These are phyloP conservation scores for Mimumesa dahlbomi DNA, from an alignment of 2,888 invertebrate genomes.

Conservation along the genomic window DNA sequence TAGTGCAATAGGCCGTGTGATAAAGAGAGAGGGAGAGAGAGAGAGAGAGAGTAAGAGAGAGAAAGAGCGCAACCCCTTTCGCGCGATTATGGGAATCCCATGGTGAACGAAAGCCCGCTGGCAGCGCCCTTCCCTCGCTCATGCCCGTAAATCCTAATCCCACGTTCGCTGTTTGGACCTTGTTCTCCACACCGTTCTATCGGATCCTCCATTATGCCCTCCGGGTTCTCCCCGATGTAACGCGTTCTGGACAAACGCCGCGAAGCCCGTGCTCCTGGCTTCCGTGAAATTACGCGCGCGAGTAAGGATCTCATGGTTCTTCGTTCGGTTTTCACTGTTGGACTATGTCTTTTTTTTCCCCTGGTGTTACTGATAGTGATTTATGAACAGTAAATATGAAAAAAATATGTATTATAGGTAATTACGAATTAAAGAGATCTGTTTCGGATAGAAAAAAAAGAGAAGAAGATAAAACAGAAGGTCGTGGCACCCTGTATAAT, in stretches of 20 bases:
- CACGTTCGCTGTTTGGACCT: slow-evolving; percentile 11
- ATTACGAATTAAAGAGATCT: too few species aligned
- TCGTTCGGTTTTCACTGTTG: too few species aligned
- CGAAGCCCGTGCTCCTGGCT: slow-evolving; percentile 18
- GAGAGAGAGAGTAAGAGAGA: neutral
- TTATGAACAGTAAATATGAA: too few species aligned
- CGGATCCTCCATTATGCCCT: slow-evolving; percentile 28
- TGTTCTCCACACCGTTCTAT: slow-evolving; percentile 10
- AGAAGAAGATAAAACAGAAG: too few species aligned
- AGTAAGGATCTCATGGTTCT: too few species aligned
- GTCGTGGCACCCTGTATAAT: too few species aligned
- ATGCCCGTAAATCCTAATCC: slow-evolving; percentile 13
- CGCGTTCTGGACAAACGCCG: slow-evolving; percentile 13
- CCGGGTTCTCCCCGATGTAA: slow-evolving; percentile 6
- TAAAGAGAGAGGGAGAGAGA: neutral
- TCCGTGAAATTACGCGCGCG: slow-evolving; percentile 22
- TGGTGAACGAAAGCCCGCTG: neutral
- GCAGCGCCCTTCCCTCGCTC: slow-evolving; percentile 1
- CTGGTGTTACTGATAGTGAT: too few species aligned
- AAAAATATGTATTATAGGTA: too few species aligned
- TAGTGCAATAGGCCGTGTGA: neutral
- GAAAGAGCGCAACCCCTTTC: neutral
- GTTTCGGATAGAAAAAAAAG: too few species aligned
- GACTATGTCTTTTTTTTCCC: too few species aligned
- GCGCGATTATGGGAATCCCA: slow-evolving; percentile 13